A percentile compares a stretch with the other conserved stretches of the same genome.
These are phyloP conservation scores for Molothrus ater DNA, from an alignment of 2,797 vertebrate species.

Conservation along the genomic window DNA sequence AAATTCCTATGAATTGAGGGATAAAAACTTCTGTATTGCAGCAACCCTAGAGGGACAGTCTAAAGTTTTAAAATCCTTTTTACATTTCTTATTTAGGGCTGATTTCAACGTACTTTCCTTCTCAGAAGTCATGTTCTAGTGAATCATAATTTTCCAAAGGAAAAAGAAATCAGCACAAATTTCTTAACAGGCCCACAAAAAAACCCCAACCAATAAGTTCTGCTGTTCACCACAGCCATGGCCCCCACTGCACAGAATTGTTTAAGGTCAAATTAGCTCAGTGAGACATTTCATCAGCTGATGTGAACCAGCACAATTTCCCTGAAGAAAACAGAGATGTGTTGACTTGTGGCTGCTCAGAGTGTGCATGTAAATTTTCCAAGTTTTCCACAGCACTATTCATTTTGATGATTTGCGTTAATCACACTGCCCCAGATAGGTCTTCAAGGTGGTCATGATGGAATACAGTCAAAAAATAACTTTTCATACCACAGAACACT, in stretches of 20 bases:
- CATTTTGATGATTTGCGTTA: not conserved
- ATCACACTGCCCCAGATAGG: not conserved
- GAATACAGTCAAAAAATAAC: not conserved
- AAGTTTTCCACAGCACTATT: not conserved
- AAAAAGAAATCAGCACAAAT: not conserved
- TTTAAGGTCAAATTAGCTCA: not conserved
- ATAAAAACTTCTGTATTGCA: not conserved
- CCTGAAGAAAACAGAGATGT: not conserved
- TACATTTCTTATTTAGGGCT: not conserved
- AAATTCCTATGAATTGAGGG: not conserved
- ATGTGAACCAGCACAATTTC: not conserved
- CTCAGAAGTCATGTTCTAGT: not conserved
- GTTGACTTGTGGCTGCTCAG: not conserved
- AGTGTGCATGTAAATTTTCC: not conserved
- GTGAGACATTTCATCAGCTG: not conserved
- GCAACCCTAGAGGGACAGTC: not conserved
- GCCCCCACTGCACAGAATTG: not conserved
- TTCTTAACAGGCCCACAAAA: not conserved
- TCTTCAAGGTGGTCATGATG: not conserved
- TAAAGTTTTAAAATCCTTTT: not conserved
- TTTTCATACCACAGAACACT: not conserved
- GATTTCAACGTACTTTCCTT: not conserved
- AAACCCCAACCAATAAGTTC: rapidly evolving
- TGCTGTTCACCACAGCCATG: not conserved
- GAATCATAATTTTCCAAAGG: not conserved